Evolutionary conservation across 2,888 invertebrate genomes (phyloP).

Genomic region (Notodonta ziczac): DNA sequence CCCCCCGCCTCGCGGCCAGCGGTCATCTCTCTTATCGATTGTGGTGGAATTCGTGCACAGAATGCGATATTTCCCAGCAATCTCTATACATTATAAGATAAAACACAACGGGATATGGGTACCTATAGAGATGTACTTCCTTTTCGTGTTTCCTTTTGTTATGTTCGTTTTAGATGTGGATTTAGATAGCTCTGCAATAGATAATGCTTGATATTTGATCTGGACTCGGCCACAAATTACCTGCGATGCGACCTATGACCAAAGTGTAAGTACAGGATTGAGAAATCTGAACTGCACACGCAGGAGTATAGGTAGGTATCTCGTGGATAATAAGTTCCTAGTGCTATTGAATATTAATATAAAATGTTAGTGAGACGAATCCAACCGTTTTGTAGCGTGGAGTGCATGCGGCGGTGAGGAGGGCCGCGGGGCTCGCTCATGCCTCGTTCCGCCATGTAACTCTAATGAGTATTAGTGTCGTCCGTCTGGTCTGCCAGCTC

Average conservation of each 20-base stretch:
- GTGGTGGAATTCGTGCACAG: conserved; percentile 84
- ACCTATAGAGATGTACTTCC: conserved; percentile 3
- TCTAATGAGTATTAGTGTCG: conserved; percentile 83
- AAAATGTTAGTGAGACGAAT: conserved; percentile 30
- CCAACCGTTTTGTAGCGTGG: conserved; percentile 24
- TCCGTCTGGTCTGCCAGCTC: conserved; percentile 55
- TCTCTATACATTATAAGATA: conserved; percentile 66
- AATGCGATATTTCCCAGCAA: conserved; percentile 82
- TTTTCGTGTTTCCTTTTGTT: conserved; percentile 5
- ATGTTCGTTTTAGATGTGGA: conserved; percentile 5
- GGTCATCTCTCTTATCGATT: conserved; percentile 85
- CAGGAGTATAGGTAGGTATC: too few relatives aligned
- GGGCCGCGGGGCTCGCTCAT: conserved; percentile 12
- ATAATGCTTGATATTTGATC: not conserved
- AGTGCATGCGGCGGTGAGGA: conserved; percentile 16
- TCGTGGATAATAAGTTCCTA: not conserved
- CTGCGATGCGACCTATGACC: too few relatives aligned
- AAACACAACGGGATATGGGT: conserved; percentile 55
- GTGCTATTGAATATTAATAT: not conserved
- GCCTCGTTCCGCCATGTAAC: conserved; percentile 77
- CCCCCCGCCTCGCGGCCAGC: conserved; percentile 74
- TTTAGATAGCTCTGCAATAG: conserved; percentile 3
- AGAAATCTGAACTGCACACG: too few relatives aligned
- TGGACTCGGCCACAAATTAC: not conserved
- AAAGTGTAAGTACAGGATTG: too few relatives aligned